Percentiles rank a stretch among this genome's conserved stretches.
Evolutionary conservation across 2,888 invertebrate species (phyloP).

Genomic region (Byasa hedistus): DNA sequence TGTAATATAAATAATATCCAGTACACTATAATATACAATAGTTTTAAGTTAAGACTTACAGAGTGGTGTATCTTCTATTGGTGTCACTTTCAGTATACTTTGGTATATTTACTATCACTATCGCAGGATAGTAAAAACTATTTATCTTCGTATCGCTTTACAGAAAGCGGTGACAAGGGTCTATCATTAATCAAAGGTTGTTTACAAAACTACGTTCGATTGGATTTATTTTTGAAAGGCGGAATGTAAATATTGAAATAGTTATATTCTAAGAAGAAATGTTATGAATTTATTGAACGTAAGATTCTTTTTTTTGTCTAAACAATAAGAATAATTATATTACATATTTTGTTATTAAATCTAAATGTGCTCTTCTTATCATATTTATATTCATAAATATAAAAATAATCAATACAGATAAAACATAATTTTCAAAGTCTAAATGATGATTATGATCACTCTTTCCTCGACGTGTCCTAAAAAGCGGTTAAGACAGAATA

Average conservation of each 20-base stretch:
- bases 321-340: no score
- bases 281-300: no score
- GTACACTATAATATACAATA: not conserved
- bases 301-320: no score
- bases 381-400: no score
- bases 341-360: no score
- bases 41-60: not conserved
- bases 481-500: no score
- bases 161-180: slow-evolving; percentile 35
- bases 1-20: not conserved
- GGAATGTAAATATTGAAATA: not conserved
- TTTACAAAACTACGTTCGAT: slow-evolving; percentile 26
- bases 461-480: no score
- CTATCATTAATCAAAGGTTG: slow-evolving; percentile 40
- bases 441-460: no score
- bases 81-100: slow-evolving; percentile 25
- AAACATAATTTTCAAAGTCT: no score
- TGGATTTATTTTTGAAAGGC: slow-evolving; percentile 13
- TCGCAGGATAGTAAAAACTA: slow-evolving; percentile 34
- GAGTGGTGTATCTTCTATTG: not conserved
- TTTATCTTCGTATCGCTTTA: slow-evolving; percentile 43
- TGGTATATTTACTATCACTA: slow-evolving; percentile 21
- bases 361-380: no score
- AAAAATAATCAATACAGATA: no score
- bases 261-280: no score